Conservation (phyloP, 2,797 vertebrate species). For the Oryzias sinensis region DNA sequence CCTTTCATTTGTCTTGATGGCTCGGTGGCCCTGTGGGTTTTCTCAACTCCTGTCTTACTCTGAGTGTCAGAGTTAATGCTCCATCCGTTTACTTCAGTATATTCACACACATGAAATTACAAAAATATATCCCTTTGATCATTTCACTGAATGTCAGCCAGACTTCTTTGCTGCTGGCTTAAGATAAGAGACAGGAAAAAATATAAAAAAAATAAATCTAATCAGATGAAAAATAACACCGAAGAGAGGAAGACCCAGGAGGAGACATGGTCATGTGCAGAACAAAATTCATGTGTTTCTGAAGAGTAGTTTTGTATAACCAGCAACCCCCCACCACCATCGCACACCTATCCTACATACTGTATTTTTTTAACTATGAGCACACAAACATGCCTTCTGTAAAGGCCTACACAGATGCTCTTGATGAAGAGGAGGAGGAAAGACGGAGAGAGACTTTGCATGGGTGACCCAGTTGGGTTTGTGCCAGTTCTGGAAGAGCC, state of each 20-base stretch:
- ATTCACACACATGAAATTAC: slow-evolving; percentile 41
- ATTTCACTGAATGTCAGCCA: slow-evolving; percentile 57
- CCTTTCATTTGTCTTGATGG: slow-evolving; percentile 34
- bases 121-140: slow-evolving; percentile 49
- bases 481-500: slow-evolving; percentile 78
- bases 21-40: slow-evolving; percentile 45
- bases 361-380: slow-evolving; percentile 37
- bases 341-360: slow-evolving; percentile 33
- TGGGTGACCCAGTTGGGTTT: slow-evolving; percentile 81
- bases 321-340: slow-evolving; percentile 9
- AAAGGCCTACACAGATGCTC: slow-evolving; percentile 72
- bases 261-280: slow-evolving; percentile 54
- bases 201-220: slow-evolving; percentile 36
- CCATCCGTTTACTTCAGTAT: slow-evolving; percentile 54
- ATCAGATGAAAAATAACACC: slow-evolving; percentile 50
- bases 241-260: slow-evolving; percentile 45
- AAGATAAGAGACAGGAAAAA: slow-evolving; percentile 51
- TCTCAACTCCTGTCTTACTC: slow-evolving; percentile 55
- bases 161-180: slow-evolving; percentile 54
- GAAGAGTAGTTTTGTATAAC: slow-evolving; percentile 28
- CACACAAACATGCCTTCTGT: slow-evolving; percentile 43
- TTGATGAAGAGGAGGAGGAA: slow-evolving; percentile 60
- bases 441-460: slow-evolving; percentile 68
- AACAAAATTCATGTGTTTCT: slow-evolving; percentile 45
- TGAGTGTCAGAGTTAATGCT: slow-evolving; percentile 47